phyloP scores from a whole-genome alignment of 2,113 vertebrate genomes.

The Zosterops japonicus region DNA sequence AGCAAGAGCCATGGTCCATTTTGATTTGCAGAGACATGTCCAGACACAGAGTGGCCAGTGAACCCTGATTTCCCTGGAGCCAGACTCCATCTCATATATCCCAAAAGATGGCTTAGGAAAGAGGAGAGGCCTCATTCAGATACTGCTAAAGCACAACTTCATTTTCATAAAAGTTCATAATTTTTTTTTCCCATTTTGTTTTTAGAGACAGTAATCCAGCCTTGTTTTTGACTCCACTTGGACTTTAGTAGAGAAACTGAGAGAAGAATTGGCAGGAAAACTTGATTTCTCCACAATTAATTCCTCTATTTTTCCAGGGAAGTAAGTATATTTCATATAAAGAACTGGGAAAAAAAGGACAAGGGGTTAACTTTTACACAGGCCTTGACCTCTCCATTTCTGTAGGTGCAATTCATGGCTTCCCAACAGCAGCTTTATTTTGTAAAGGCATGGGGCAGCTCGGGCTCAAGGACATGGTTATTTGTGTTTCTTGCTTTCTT shows the following conservation, averaged over 20 bases:
- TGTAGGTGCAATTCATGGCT: neutral
- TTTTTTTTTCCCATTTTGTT: neutral
- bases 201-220: neutral
- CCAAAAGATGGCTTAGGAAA: neutral
- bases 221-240: neutral
- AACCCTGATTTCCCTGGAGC: neutral
- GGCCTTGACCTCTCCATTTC: neutral
- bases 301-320: neutral
- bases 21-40: neutral
- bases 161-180: neutral
- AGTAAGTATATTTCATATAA: neutral
- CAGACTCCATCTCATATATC: fast-evolving
- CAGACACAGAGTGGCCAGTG: neutral
- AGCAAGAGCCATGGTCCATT: neutral
- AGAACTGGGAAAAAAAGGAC: neutral
- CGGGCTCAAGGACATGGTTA: neutral
- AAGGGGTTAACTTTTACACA: neutral
- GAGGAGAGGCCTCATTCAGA: neutral
- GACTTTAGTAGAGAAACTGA: neutral
- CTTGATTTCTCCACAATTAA: neutral
- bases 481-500: slow-evolving; percentile 1
- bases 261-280: neutral
- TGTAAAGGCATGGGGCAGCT: neutral
- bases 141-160: neutral
- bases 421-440: neutral